Conservation (phyloP, 64 coral and sea anemone genomes). For the Catalaphyllia jardinei region DNA sequence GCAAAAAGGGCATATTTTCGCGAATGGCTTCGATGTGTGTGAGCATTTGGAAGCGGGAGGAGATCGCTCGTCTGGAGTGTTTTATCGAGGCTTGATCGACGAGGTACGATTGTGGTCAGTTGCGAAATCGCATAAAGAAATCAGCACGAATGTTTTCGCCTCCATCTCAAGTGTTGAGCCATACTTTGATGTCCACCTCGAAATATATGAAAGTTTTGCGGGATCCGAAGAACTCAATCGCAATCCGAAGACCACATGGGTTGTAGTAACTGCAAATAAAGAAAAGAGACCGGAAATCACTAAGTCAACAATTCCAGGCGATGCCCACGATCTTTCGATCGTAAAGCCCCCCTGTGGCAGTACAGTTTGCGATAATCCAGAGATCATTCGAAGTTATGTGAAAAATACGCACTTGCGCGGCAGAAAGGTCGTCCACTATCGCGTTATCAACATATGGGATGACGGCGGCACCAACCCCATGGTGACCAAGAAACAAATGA, state of each 20-base stretch:
- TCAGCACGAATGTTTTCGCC: conserved; percentile 60
- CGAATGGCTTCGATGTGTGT: conserved; percentile 62
- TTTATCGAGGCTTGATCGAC: conserved; percentile 85
- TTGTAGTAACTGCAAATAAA: conserved; percentile 35
- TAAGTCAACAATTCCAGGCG: conserved; percentile 83
- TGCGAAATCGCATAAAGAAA: conserved; percentile 81
- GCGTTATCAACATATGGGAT: conserved; percentile 84
- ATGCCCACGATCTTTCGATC: conserved; percentile 85
- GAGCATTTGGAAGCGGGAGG: conserved; percentile 86
- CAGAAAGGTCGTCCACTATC: conserved; percentile 67
- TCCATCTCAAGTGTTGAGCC: conserved; percentile 9
- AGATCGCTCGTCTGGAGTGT: conserved; percentile 50
- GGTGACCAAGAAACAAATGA: conserved; percentile 67
- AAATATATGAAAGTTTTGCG: conserved; percentile 76
- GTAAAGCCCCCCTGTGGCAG: conserved; percentile 85
- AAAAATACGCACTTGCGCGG: conserved; percentile 69
- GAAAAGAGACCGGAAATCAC: conserved; percentile 53
- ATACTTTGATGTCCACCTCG: conserved; percentile 7
- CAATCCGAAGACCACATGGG: conserved; percentile 52
- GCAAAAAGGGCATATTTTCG: conserved; percentile 91
- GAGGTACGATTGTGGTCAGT: conserved; percentile 85
- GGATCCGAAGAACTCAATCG: conserved; percentile 1
- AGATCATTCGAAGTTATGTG: conserved; percentile 91
- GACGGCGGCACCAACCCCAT: conserved; percentile 79
- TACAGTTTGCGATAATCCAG: conserved; percentile 96